Base-by-base conservation (phyloP, 2,888 invertebrate species). In the Phaonia tiefii region DNA sequence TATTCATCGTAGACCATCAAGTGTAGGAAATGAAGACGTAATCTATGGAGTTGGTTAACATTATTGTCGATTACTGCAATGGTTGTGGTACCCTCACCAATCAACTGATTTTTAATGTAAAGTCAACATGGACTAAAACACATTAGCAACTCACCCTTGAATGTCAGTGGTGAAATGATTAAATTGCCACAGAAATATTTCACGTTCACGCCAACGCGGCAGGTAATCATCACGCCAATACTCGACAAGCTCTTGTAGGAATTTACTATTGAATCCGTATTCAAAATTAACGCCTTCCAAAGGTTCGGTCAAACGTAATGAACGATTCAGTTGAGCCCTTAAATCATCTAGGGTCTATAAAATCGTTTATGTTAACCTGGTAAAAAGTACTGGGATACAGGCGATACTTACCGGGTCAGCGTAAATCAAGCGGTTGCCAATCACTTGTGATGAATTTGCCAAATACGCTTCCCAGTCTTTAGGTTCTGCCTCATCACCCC, bases 171-270 rank as follows among this genome's bases (percentile, higher is more conserved):
- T 93, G 87, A 92, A 97, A 81, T 97, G 96, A 0, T 94, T 93
- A 86, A 94, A 95, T 80, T 93, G 92, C 89, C 97, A 97, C 20
- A 98, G 91, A 80, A 92, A 92, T 0, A 91, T 89, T 86, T 96
- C 95, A 22, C 95, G 92, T 78, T 94, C 92, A 44, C 91, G 90
- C 95, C 95, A 96, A 70, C 91, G 91, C 81, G 92, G 92, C 87
- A 96, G 92, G 88, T 96, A 98, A 60, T 93, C 92, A 44, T 93
- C 93, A 26, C 92, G 92, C 98, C 98, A 98, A 88, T 95, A 95
- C n/a, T 94, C 92, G 0, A 96, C 88, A 1, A 97, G 91, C 84
- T 93, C 92, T 26, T 93, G 91, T 0, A 97, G 90, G 79, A 93
- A 94, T 25, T 93, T 91, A 0, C 94, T 91, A 86, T 96, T 95